A percentile compares a stretch with the other conserved stretches of the same genome.
These are phyloP conservation scores for Pantherophis guttatus DNA, from an alignment of 2,113 vertebrate species.

Conservation along the genomic window DNA sequence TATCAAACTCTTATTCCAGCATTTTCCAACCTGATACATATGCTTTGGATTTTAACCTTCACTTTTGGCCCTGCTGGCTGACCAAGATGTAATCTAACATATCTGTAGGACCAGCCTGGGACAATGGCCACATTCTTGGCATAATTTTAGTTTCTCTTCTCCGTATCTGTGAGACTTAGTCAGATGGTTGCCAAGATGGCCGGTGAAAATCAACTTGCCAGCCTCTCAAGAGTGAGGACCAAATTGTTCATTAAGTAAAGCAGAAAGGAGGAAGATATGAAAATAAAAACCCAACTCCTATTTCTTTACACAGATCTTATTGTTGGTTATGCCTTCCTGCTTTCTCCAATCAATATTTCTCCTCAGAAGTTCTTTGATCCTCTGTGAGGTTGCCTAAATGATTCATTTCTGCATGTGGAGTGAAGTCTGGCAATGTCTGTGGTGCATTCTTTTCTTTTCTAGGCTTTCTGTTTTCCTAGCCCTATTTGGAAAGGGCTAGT, in stretches of 20 bases:
- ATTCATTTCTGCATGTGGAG: background rate
- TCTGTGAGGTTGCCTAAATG: background rate
- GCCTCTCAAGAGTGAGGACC: background rate
- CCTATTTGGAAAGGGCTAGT: background rate
- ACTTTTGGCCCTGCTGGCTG: background rate
- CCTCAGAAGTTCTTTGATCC: background rate
- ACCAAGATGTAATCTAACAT: background rate
- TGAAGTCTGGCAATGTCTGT: background rate
- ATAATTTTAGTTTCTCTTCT: background rate
- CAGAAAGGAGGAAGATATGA: background rate
- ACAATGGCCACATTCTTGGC: background rate
- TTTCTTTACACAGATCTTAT: background rate
- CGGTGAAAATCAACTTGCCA: background rate
- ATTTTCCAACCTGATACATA: background rate
- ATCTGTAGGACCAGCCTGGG: background rate
- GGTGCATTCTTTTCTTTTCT: background rate
- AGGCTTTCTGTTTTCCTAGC: background rate
- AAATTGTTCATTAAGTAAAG: background rate
- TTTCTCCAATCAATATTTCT: background rate
- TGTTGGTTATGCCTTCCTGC: background rate
- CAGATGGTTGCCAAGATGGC: background rate
- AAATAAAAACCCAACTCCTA: background rate
- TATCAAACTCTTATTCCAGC: background rate
- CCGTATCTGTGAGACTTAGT: background rate
- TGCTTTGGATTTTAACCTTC: background rate